Percentiles rank a stretch among this genome's conserved stretches.
Evolutionary conservation across 1,140 invertebrate species (phyloP).

Genomic region (Macrotrachela quadricornifera): DNA sequence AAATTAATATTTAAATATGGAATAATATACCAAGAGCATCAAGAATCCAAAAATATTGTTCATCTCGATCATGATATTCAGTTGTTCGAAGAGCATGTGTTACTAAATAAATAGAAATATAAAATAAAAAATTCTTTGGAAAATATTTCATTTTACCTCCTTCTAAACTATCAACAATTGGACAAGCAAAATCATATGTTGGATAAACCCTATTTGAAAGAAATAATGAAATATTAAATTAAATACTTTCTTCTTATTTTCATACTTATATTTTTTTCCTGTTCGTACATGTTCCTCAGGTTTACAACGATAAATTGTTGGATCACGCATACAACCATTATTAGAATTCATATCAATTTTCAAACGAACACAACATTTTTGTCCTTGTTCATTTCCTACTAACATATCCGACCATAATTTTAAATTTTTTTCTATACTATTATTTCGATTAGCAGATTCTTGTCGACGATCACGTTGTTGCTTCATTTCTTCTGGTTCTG

Average conservation of each 20-base stretch:
- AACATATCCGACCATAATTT: slow-evolving; percentile 86
- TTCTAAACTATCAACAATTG: slow-evolving; percentile 90
- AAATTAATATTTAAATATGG: too few relatives aligned
- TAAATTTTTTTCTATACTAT: slow-evolving; percentile 65
- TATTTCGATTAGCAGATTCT: slow-evolving; percentile 63
- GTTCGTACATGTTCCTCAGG: slow-evolving; percentile 73
- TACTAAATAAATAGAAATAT: too few relatives aligned
- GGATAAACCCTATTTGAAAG: slow-evolving; percentile 65
- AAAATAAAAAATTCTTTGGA: too few relatives aligned
- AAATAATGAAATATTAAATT: too few relatives aligned
- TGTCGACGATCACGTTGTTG: slow-evolving; percentile 65
- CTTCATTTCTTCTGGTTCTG: slow-evolving; percentile 79
- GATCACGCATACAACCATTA: slow-evolving; percentile 91
- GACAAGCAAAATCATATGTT: slow-evolving; percentile 98
- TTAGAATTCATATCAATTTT: slow-evolving; percentile 90
- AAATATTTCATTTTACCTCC: too few relatives aligned
- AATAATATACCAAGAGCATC: too few relatives aligned
- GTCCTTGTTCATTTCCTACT: slow-evolving; percentile 50
- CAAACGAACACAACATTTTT: slow-evolving; percentile 72
- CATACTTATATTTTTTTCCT: slow-evolving; percentile 79
- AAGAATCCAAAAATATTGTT: slow-evolving; percentile 75
- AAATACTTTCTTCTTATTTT: too few relatives aligned
- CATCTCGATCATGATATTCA: slow-evolving; percentile 92
- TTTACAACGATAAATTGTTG: slow-evolving; percentile 98
- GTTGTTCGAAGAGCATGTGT: slow-evolving; percentile 90